Conservation (phyloP, 2,888 invertebrate species). For the Polydesmus complanatus region DNA sequence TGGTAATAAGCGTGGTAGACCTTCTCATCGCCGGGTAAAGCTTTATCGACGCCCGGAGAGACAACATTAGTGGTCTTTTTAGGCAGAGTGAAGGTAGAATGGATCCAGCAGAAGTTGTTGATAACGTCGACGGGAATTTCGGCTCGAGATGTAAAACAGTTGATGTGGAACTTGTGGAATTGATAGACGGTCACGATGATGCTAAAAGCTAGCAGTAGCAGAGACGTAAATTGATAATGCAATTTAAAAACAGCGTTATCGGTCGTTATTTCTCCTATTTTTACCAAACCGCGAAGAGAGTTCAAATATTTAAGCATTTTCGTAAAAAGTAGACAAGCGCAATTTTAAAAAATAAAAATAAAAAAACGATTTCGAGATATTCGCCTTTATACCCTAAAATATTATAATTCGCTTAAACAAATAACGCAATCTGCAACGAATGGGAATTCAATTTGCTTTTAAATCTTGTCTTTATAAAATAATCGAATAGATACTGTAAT, state of each 20-base stretch:
- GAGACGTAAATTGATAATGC: conserved; percentile 24
- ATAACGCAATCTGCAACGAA: too few relatives aligned
- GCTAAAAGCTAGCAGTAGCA: conserved; percentile 23
- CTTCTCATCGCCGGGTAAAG: conserved; percentile 34
- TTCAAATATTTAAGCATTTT: conserved; percentile 90
- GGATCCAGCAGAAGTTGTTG: conserved; percentile 92
- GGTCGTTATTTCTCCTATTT: conserved; percentile 48
- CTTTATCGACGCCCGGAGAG: conserved; percentile 54
- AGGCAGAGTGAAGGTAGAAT: conserved; percentile 79
- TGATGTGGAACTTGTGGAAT: conserved; percentile 25
- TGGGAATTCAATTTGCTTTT: too few relatives aligned
- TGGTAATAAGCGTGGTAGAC: conserved; percentile 29
- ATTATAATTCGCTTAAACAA: too few relatives aligned
- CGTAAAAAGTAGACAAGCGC: too few relatives aligned
- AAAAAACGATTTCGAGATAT: too few relatives aligned
- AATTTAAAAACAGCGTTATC: conserved; percentile 25
- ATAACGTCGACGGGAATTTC: conserved; percentile 49
- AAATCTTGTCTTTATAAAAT: too few relatives aligned
- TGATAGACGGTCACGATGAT: conserved; percentile 24
- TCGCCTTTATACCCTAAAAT: too few relatives aligned
- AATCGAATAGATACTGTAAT: too few relatives aligned
- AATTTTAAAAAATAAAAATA: too few relatives aligned
- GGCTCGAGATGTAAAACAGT: conserved; percentile 20
- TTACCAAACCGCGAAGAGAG: conserved; percentile 82
- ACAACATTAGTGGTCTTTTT: conserved; percentile 65